These are phyloP conservation scores for Rhynchomys soricoides DNA, from an alignment of 2,113 vertebrate species.

Conservation along the genomic window DNA sequence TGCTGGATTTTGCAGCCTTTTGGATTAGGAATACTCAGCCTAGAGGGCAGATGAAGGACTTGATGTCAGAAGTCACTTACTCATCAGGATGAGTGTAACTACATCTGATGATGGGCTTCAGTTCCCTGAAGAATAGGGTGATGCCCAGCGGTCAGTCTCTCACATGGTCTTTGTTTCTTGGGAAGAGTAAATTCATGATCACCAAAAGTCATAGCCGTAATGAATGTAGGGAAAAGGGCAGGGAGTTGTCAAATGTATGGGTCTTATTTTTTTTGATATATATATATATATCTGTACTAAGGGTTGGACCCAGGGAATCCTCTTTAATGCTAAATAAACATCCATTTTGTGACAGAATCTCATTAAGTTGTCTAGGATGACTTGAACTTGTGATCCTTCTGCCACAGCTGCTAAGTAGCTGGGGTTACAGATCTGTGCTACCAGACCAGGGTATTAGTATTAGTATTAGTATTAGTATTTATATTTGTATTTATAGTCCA, in stretches of 20 bases:
- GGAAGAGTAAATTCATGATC: not conserved
- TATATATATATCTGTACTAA: no score
- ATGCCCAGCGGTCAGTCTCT: not conserved
- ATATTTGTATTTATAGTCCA: not conserved
- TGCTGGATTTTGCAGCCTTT: not conserved
- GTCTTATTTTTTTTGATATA: not conserved
- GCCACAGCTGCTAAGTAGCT: not conserved
- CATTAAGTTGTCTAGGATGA: not conserved
- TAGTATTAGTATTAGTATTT: not conserved
- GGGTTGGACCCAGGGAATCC: not conserved
- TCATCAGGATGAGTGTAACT: not conserved
- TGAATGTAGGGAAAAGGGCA: not conserved
- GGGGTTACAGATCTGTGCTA: not conserved
- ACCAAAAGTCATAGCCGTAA: not conserved
- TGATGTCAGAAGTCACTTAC: not conserved
- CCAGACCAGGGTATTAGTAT: not conserved
- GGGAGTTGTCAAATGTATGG: not conserved
- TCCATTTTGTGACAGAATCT: not conserved
- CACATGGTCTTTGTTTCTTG: not conserved
- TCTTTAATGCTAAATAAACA: not conserved
- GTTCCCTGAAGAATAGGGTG: not conserved
- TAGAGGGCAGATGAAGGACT: not conserved
- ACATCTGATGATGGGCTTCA: not conserved
- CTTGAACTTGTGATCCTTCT: not conserved
- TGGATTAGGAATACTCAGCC: not conserved